Base-by-base conservation (phyloP, 2,888 invertebrate genomes). In the Noctua janthina region DNA sequence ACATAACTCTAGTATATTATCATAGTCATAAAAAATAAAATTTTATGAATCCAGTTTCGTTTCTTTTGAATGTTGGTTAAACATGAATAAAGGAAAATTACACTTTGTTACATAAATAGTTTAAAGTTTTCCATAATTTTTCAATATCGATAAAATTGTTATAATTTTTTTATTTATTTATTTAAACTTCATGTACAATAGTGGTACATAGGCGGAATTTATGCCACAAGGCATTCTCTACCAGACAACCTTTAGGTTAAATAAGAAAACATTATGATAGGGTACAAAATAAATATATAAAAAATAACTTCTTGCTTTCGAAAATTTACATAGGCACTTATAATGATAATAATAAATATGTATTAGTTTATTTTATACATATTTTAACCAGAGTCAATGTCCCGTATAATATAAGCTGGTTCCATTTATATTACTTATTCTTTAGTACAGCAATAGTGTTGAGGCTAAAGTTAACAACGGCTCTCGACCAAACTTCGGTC, bases 381-480 rank as follows among this genome's bases (percentile, higher is more conserved):
- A 29, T 29, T 29, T 29, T 29, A 29, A 68, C 62, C 11, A 29
- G 23, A 74, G 73, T 82, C 71, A 71, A 74, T 70, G 29, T 62
- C 56, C 66, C 62, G 29, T 15, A 7, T 67, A 70, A 56, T 39
- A 35, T 29, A 69, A 39, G 43, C 43, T 51, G 54, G 69, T 78
- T 78, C 43, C 77, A 74, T 82, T 69, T 79, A 79, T 77, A 59
- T 43, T 70, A 84, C 68, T 79, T 83, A 51, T 82, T 86, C 66
- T 78, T 80, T 72, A 56, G 64, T 62, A 67, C 67, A 73, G 81
- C 56, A 71, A 83, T 85, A 89, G 85, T 89, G 89, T 81, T 39
- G 75, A 77, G 66, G 80, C n/a, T 29, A 69, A 76, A 84, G 74
- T 84, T 82, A 76, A 84, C 70, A 79, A 84, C 77, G 62, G 74